A percentile compares a stretch with the other conserved stretches of the same genome.
Evolutionary conservation across 2,797 vertebrate genomes (phyloP).

Genomic region (Pipistrellus pipistrellus): DNA sequence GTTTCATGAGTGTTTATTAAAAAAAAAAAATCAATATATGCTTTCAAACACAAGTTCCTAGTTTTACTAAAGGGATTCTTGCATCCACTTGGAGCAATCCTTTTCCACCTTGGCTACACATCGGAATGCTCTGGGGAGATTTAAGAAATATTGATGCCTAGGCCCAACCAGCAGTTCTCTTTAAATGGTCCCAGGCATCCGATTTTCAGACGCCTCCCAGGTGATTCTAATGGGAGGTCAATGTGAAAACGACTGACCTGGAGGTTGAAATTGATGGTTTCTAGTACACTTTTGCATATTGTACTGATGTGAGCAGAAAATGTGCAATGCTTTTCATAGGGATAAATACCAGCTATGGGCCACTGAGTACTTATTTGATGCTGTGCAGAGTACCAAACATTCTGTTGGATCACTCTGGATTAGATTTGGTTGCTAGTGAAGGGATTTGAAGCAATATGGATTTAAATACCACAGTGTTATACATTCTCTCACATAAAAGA

Average conservation of each 20-base stretch:
- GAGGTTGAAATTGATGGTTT: not conserved
- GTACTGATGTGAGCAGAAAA: not conserved
- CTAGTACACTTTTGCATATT: not conserved
- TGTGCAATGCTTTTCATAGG: not conserved
- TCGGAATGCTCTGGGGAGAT: not conserved
- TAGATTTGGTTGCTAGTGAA: constrained; percentile 10
- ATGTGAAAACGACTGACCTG: not conserved
- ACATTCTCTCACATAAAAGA: not conserved
- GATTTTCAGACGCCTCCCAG: constrained; percentile 29
- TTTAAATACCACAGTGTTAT: not conserved
- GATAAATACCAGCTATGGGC: not conserved
- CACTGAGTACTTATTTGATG: not conserved
- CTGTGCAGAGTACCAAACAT: not conserved
- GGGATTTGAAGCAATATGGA: not conserved
- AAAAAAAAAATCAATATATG: not conserved
- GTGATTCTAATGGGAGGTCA: not conserved
- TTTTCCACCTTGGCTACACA: not conserved
- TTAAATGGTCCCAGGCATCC: not conserved
- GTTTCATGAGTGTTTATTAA: constrained; percentile 24
- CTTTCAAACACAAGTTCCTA: not conserved
- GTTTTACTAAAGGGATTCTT: constrained; percentile 19
- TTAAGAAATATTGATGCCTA: not conserved
- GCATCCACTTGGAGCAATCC: not conserved
- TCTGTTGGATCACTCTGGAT: not conserved
- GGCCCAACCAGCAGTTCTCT: not conserved